Evolutionary conservation across 2,113 vertebrate species (phyloP).

Genomic region (Anser cygnoides): DNA sequence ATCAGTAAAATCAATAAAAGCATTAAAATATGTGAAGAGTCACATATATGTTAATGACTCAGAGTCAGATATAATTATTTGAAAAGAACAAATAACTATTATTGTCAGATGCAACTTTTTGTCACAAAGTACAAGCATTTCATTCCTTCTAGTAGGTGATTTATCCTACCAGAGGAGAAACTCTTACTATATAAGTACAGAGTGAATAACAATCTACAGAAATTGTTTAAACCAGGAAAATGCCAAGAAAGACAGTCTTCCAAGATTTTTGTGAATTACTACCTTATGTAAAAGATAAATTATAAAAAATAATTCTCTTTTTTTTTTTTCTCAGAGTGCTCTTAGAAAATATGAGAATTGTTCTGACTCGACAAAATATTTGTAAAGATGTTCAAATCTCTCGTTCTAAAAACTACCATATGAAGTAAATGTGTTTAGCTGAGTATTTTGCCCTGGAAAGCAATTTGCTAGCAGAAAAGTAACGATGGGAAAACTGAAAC

Average conservation of each 20-base stretch:
- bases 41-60: background rate
- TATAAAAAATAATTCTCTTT: background rate
- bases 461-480: background rate
- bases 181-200: background rate
- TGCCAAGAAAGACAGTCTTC: background rate
- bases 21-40: background rate
- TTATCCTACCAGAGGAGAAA: background rate
- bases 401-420: background rate
- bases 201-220: background rate
- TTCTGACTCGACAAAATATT: slow-evolving; percentile 2
- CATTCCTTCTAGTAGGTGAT: background rate
- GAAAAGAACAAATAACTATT: background rate
- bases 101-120: background rate
- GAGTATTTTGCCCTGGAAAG: background rate
- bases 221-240: background rate
- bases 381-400: background rate
- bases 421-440: background rate
- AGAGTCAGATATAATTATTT: background rate
- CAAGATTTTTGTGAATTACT: background rate
- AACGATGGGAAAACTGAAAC: background rate
- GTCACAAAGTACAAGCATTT: background rate
- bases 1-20: background rate
- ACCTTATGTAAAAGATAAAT: background rate
- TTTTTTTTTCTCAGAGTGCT: background rate
- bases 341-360: background rate